Evolutionary conservation across 2,113 vertebrate genomes (phyloP), one percentile per base, ranked within the genome.

Genomic region (Tachycineta bicolor): DNA sequence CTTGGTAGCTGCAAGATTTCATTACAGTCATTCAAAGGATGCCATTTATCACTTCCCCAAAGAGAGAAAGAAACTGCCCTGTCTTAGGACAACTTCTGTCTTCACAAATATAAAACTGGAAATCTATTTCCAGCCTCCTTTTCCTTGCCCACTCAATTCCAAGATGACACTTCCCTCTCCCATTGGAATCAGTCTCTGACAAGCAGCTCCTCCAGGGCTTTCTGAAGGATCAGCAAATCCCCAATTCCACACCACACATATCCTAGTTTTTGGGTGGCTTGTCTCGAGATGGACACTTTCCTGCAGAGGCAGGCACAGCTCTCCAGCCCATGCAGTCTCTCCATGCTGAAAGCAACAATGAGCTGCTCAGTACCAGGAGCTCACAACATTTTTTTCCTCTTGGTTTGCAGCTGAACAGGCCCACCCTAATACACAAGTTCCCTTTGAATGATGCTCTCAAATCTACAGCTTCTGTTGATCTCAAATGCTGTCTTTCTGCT

Each of bases 341-440:
- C 52, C 29, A 13, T 31, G 20, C 12, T 91, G 68, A 84, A 84
- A 67, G 39, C 8, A 44, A 8, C 22, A 74, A 6, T 14, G 6
- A 88, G 22, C 37, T 94, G 17, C 50, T 33, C n/a, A 34, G 8
- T 50, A 18, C 10, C n/a, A 78, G 37, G 28, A 69, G 16, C 31
- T 83, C 59, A 63, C 9, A 31, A 23, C 3, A 19, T 15, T 28
- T 64, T 77, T 77, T 53, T 17, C 14, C 56, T 11, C 50, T 34
- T 47, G 14, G 3, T 74, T 91, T 82, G 39, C 60, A 87, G 19
- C 44, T 78, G 39, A 83, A 46, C 8, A 58, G 46, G 52, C 34
- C 8, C 11, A 15, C 8, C 4, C 2, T 10, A 25, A 56, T 25
- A 28, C 17, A 70, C 10, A 22, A 1, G 0, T 49, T 14, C 24